Base-by-base conservation (phyloP, 2,797 vertebrate species). In the Danio albolineatus region DNA sequence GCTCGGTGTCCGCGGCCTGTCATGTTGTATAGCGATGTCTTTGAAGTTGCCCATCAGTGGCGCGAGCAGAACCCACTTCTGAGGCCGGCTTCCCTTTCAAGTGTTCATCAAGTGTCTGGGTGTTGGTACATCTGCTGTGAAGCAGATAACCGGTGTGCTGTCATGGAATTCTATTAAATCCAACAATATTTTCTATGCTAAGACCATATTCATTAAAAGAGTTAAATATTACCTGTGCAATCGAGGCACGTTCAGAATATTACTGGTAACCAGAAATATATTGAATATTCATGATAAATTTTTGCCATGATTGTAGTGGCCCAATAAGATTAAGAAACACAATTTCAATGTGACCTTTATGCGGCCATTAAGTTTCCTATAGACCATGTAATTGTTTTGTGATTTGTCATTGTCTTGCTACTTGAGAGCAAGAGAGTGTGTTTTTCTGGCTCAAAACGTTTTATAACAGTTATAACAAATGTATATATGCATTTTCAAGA, bases 31-130 rank as follows among this genome's bases (percentile, higher is more conserved):
- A 89, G 90, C 89, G 46, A 81, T 78, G 81, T 75, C 91, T 93
- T 93, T 94, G 92, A 94, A 93, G 93, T 91, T 46, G 66, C 79
- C 86, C 84, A 88, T 91, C 91, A 91, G 89, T 84, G 53, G 87
- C 83, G 88, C 78, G 89, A 88, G 90, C 86, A 81, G 86, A 90
- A 90, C 85, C 84, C 83, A 90, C 91, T 91, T 93, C 89, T 89
- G 90, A 90, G 85, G 85, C 88, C 85, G 74, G 83, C 86, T 90
- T 87, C 88, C 89, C 90, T 93, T 93, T 93, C 88, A 92, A 92
- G 92, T 92, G 91, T 87, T 89, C 88, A 90, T 91, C 87, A 90
- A 91, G 90, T 85, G 85, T 89, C 89, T 87, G 78, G 87, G 90
- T 86, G 88, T 87, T 76, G 76, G 82, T 89, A 87, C 90, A 90